Evolutionary conservation across 2,888 invertebrate species (phyloP), one percentile per base, ranked within the genome.

Genomic region (Pycnomerus fuliginosus): DNA sequence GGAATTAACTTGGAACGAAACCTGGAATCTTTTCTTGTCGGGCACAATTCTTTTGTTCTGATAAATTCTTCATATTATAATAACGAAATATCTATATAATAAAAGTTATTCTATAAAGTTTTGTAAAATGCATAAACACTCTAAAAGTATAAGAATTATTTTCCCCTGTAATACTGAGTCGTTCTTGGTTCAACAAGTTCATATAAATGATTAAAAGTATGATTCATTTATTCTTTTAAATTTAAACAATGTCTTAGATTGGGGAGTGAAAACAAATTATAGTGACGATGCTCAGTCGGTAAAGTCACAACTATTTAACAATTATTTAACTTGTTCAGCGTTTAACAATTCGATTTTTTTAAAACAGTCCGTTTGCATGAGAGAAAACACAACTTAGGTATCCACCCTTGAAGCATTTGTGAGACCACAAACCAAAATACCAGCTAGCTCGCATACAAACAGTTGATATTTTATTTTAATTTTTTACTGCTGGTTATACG

Each of bases 401-500:
- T 20, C 22, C 17, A 20, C 22, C 11, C 16, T 12, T 20, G 32
- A 3, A 20, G 22, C 10, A 20, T 20, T n/a, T n/a, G n/a, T n/a
- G n/a, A n/a, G n/a, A n/a, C n/a, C n/a, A n/a, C n/a, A n/a, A n/a
- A n/a, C 32, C 16, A 11, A 22, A 34, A 12, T 11, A 22, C 31
- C 36, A 27, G 36, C 36, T 24, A 20, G 31, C 20, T 34, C 17
- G 31, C 37, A 44, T 44, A 50, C 51, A 51, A 49, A 51, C 48
- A 50, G 47, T 44, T 46, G 36, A 48, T 44, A 37, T 37, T 38
- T 29, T 31, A n/a, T 15, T 31, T 15, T 31, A 31, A 25, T 8
- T 25, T 7, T 33, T 42, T 67, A 68, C 59, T 68, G 68, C 55
- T 69, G 67, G 54, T 62, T 69, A 63, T 68, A 71, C 3, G 5